Evolutionary conservation across 2,797 vertebrate genomes (phyloP), one percentile per base, ranked within the genome.

Genomic region (Gymnopithys bicolor): DNA sequence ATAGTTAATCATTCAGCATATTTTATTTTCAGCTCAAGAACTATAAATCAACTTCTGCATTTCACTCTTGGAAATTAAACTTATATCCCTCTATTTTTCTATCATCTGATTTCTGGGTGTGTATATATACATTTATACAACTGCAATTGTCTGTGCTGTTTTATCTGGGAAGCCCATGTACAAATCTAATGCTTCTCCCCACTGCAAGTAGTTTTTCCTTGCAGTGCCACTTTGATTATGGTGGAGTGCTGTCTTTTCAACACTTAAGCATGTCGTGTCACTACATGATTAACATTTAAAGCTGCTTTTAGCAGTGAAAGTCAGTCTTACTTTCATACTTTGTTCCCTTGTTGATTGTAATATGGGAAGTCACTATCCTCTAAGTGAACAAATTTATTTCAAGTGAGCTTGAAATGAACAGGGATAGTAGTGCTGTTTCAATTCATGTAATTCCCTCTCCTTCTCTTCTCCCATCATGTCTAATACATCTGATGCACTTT

Each of bases 81-180:
- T 21, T 56, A 2, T 45, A 46, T 79, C 11, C n/a, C 55, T 75
- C 33, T n/a, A 14, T 83, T 95, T 89, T 82, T 23, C 35, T 64
- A 3, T 19, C 10, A 13, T 1, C 2, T 81, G 92, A 49, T 60
- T 66, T 67, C 30, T 63, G 7, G 49, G 19, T 18, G 63, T 23
- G 4, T 46, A 2, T 52, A 6, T 52, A 51, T 60, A 27, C 52
- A 82, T 84, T 90, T 81, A 49, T 64, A 58, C 19, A 51, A 63
- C 49, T 89, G 77, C 53, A 84, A 0, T 43, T 93, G 30, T 33
- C 64, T 90, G 18, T 76, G 66, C 76, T 96, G 37, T 84, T 94
- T 90, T 79, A 52, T 89, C 94, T 97, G 95, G 91, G 80, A 94
- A 96, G 71, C 22, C 30, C n/a, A 43, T 88, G 75, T 18, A 33